Conservation (phyloP, 2,113 vertebrate genomes). For the Oncorhynchus gorbuscha region DNA sequence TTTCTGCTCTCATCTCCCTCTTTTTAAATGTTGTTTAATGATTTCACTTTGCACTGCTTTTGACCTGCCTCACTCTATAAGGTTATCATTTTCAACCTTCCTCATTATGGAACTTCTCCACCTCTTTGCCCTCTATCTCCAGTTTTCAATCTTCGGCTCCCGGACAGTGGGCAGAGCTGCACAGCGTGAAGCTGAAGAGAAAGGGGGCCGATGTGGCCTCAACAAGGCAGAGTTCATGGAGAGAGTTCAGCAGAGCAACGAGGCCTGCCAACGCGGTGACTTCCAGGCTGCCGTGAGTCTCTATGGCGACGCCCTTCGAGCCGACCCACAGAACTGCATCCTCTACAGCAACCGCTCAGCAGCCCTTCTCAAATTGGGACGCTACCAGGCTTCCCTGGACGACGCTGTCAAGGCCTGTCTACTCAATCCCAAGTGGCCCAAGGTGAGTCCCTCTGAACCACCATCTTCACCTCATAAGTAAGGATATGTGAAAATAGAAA, state of each 20-base stretch:
- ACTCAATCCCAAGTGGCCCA: constrained; percentile 96
- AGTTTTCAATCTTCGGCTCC: constrained; percentile 80
- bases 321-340: constrained; percentile 96
- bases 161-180: constrained; percentile 69
- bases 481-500: neutral
- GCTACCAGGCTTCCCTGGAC: constrained; percentile 86
- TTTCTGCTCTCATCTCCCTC: no score
- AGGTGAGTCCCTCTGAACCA: constrained; percentile 76
- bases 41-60: no score
- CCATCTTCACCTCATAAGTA: neutral
- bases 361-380: constrained; percentile 87
- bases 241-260: constrained; percentile 93
- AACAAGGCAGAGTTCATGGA: constrained; percentile 96
- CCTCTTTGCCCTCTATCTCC: constrained; percentile 21
- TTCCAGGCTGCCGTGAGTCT: constrained; percentile 84
- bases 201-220: constrained; percentile 69
- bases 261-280: constrained; percentile 90
- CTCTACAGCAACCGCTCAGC: constrained; percentile 95
- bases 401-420: constrained; percentile 88
- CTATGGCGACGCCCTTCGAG: constrained; percentile 85
- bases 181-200: constrained; percentile 46
- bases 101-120: constrained; percentile 1
- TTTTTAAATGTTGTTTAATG: no score
- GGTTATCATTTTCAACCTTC: neutral
- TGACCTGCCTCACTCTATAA: neutral